Base-by-base conservation (phyloP, 1,140 invertebrate genomes). In the Oscheius sp. region DNA sequence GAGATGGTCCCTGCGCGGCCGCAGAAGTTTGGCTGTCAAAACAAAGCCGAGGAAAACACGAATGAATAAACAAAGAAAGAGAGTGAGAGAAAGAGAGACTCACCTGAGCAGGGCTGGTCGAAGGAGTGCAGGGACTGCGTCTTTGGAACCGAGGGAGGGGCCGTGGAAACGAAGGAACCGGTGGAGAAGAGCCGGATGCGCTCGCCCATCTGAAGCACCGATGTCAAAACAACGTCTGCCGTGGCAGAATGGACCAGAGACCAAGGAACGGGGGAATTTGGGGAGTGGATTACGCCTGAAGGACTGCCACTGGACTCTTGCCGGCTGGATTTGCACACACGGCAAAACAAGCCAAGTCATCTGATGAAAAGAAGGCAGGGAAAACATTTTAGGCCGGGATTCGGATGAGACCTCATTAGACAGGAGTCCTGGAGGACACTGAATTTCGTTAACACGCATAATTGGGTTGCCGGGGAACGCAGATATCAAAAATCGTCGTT, bases 171-270 rank as follows among this genome's bases (percentile, higher is more conserved):
- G 62, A 71, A 71, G 18, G 58, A 63, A 13, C 52, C 69, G 2
- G 69, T 71, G 15, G 69, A 71, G 69, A 71, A 61, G 38, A 71
- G 69, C 32, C 69, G 69, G 58, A 71, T 71, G 28, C 69, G 69
- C 58, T 71, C 69, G 69, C 69, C 69, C 69, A 71, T 71, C 69
- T 71, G 69, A 20, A 71, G 45, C 28, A 23, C n/a, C 38, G 10
- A n/a, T 10, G 38, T 10, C 10, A 31, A 66, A 49, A 13, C 18
- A 45, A 42, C 29, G 4, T 20, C 45, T 42, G 38, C 38, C 28
- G 38, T 65, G 7, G n/a, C 4, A 13, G 42, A 23, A n/a, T n/a
- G n/a, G n/a, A n/a, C 28, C n/a, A 38, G 28, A 64, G 34, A 64
- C 31, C 3, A 15, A 13, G 20, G 34, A 35, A n/a, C n/a, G 31